Conservation (phyloP, 1,140 invertebrate species). For the Drosophila punjabiensis region DNA sequence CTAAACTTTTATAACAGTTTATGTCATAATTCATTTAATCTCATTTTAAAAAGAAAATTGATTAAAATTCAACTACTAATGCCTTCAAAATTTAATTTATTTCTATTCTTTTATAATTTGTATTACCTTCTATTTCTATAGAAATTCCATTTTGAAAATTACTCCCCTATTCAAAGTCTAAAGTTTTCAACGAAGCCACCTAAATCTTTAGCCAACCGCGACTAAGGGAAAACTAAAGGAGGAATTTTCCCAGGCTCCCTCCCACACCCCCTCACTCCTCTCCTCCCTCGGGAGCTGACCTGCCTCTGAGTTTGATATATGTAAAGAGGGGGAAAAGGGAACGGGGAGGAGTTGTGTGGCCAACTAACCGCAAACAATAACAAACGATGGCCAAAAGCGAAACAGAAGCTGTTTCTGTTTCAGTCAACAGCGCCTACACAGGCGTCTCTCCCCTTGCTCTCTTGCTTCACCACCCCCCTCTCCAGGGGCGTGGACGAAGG, state of each 20-base stretch:
- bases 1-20: background rate
- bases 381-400: conserved; percentile 78
- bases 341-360: conserved; percentile 26
- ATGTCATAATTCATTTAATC: background rate
- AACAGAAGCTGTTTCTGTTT: conserved; percentile 63
- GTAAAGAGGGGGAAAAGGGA: background rate
- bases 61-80: background rate
- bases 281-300: conserved; percentile 25
- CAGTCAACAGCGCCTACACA: conserved; percentile 42
- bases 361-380: conserved; percentile 83
- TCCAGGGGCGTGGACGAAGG: background rate
- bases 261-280: background rate
- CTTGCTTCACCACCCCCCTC: background rate
- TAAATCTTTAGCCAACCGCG: conserved; percentile 25
- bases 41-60: background rate
- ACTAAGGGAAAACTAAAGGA: conserved; percentile 40
- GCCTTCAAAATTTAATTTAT: too few relatives aligned
- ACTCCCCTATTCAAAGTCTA: background rate
- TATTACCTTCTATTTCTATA: background rate
- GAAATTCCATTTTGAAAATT: background rate
- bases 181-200: conserved; percentile 13
- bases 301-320: conserved; percentile 52
- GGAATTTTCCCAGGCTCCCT: conserved; percentile 7
- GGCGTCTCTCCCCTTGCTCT: background rate
- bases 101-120: background rate